A percentile compares a stretch with the other conserved stretches of the same genome.
These are phyloP conservation scores for Sphinx pinastri DNA, from an alignment of 2,888 invertebrate species.

Conservation along the genomic window DNA sequence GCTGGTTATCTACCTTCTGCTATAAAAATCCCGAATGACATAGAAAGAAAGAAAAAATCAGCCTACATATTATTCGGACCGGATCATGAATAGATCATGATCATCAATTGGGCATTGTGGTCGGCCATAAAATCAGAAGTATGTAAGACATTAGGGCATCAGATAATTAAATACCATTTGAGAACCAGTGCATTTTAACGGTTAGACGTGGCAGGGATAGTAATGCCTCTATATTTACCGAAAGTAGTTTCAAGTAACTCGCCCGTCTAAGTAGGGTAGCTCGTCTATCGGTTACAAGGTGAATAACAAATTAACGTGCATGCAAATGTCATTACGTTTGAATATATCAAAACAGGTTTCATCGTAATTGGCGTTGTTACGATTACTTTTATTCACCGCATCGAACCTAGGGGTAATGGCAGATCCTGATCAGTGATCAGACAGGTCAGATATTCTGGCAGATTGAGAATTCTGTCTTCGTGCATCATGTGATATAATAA, in stretches of 20 bases:
- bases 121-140: no score
- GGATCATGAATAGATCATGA: no score
- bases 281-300: conserved; percentile 15
- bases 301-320: conserved; percentile 24
- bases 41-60: no score
- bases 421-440: not conserved
- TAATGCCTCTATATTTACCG: conserved; percentile 45
- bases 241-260: conserved; percentile 26
- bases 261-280: not conserved
- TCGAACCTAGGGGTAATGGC: not conserved
- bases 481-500: no score
- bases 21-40: no score
- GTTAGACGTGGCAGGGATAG: conserved; percentile 47
- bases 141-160: not conserved
- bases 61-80: no score
- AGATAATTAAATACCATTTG: not conserved
- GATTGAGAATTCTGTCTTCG: no score
- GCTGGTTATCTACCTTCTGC: no score
- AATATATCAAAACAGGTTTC: conserved; percentile 9
- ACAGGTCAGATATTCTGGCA: not conserved
- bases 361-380: not conserved
- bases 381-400: not conserved
- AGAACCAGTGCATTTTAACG: conserved; percentile 39
- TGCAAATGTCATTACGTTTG: conserved; percentile 4
- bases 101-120: no score